Percentiles rank a stretch among this genome's conserved stretches.
Evolutionary conservation across 2,797 vertebrate species (phyloP).

Genomic region (Okamejei kenojei): DNA sequence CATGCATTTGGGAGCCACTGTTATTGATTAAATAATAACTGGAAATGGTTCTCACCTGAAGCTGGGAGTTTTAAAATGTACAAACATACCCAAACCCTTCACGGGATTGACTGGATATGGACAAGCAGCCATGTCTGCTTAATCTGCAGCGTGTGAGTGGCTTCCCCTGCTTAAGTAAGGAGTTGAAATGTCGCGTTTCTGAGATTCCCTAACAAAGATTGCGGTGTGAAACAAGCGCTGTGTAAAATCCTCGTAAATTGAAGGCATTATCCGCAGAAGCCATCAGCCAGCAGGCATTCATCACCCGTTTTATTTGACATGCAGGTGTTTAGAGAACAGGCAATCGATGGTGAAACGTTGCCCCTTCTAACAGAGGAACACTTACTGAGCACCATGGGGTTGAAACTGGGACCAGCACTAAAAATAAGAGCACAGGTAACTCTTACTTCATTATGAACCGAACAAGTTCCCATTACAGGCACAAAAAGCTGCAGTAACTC

Average conservation of each 20-base stretch:
- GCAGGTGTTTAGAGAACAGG: conserved; percentile 93
- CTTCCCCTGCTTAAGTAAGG: not conserved
- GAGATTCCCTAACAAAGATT: not conserved
- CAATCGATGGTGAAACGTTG: conserved; percentile 90
- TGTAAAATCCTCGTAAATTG: no score
- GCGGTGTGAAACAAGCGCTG: not conserved
- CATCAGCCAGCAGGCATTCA: not conserved
- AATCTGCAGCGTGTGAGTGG: not conserved
- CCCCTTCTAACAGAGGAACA: conserved; percentile 93
- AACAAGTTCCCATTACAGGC: not conserved
- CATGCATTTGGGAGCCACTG: not conserved
- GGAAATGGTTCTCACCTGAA: not conserved
- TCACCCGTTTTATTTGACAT: not conserved
- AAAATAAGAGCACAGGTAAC: conserved; percentile 94
- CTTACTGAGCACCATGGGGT: conserved; percentile 89
- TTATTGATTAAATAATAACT: not conserved
- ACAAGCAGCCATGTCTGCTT: not conserved
- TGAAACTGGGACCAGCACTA: conserved; percentile 89
- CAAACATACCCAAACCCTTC: not conserved
- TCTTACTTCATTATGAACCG: not conserved
- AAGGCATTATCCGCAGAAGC: not conserved
- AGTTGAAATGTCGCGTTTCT: not conserved
- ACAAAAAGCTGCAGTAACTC: no score
- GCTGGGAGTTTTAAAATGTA: not conserved
- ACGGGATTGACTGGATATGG: not conserved